Percentiles rank a stretch among this genome's conserved stretches.
Conservation (phyloP, 2,113 vertebrate species). For the Notarius lentiginosus region DNA sequence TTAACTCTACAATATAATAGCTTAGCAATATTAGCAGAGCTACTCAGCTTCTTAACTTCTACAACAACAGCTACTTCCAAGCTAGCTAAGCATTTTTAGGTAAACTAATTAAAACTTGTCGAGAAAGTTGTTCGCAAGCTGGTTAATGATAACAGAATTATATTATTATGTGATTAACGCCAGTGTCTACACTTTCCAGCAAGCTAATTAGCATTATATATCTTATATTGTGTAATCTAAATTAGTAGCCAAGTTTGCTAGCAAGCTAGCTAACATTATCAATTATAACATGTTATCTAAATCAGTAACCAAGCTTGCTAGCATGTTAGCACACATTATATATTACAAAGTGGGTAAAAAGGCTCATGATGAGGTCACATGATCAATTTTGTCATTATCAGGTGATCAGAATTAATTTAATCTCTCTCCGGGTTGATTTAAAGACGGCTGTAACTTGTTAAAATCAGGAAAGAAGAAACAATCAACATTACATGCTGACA, state of each 20-base stretch:
- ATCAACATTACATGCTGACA: constrained; percentile 18
- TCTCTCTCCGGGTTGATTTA: not conserved
- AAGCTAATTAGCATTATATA: not conserved
- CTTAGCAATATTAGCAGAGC: not conserved
- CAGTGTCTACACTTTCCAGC: not conserved
- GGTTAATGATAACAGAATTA: not conserved
- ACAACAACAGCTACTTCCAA: not conserved
- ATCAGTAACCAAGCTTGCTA: not conserved
- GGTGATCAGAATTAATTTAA: not conserved
- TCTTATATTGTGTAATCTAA: not conserved
- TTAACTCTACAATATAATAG: not conserved
- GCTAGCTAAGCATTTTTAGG: not conserved
- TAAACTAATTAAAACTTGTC: not conserved
- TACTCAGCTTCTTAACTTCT: not conserved
- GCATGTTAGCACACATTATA: not conserved
- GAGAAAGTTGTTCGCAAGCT: not conserved
- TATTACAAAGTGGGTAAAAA: not conserved
- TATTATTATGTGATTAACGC: not conserved
- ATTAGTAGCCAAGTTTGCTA: not conserved
- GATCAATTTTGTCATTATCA: not conserved
- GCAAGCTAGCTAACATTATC: not conserved
- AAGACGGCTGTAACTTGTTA: not conserved
- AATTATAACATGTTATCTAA: not conserved
- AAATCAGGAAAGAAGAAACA: constrained; percentile 16
- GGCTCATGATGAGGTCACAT: not conserved